A percentile compares a stretch with the other conserved stretches of the same genome.
These are phyloP conservation scores for Brachionus rubens DNA, from an alignment of 1,140 invertebrate genomes.

Conservation along the genomic window DNA sequence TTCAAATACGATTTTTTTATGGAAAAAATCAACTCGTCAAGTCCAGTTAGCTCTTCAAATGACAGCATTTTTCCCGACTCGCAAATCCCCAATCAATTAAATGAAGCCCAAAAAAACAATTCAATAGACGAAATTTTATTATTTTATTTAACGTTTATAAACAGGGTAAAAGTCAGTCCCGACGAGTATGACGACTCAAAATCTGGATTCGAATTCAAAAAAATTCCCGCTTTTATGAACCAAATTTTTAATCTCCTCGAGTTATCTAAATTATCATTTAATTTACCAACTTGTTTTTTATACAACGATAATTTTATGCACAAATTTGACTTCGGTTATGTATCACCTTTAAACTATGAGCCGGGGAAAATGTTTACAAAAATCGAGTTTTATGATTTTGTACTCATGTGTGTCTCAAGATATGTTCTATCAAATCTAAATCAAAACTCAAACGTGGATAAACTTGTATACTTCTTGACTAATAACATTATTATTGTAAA, in stretches of 20 bases:
- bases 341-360: not conserved
- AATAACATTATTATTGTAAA: slow-evolving; percentile 6
- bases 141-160: slow-evolving; percentile 1
- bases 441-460: not conserved
- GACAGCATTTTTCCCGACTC: not conserved
- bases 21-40: too few species aligned
- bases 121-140: not conserved
- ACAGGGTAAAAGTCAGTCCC: not conserved
- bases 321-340: not conserved
- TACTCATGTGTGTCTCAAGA: not conserved
- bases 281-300: not conserved
- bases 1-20: not conserved
- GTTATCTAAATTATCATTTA: not conserved
- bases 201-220: not conserved
- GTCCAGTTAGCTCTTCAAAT: too few species aligned
- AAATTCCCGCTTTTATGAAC: not conserved
- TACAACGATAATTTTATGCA: slow-evolving; percentile 5
- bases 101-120: not conserved
- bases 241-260: slow-evolving; percentile 19
- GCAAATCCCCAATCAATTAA: not conserved
- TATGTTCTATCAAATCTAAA: not conserved
- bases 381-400: slow-evolving; percentile 30
- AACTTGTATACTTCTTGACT: not conserved
- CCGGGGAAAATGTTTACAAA: not conserved
- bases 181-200: not conserved